Evolutionary conservation across 2,888 invertebrate genomes (phyloP).

Genomic region (Eulithis testata): DNA sequence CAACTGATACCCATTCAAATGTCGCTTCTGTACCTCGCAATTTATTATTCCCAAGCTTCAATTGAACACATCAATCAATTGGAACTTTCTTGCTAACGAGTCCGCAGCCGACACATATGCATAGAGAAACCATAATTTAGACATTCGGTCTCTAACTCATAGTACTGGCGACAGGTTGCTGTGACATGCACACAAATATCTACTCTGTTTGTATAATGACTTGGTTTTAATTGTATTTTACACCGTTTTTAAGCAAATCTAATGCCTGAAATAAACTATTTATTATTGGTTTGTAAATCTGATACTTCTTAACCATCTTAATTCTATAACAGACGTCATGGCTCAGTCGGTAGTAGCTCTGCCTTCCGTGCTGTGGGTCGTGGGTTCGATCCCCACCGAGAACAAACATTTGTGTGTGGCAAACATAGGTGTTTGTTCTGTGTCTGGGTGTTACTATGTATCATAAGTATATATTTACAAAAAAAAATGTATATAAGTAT

Average conservation of each 20-base stretch:
- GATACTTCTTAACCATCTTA: no score
- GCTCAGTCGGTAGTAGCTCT: no score
- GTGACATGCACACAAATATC: slow-evolving; percentile 69
- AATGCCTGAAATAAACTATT: no score
- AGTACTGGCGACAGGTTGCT: slow-evolving; percentile 66
- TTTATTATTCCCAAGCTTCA: slow-evolving; percentile 33
- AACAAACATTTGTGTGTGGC: no score
- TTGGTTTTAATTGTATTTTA: slow-evolving; percentile 18
- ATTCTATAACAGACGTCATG: no score
- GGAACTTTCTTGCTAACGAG: slow-evolving; percentile 64
- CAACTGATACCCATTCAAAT: slow-evolving; percentile 26
- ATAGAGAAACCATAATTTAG: slow-evolving; percentile 78
- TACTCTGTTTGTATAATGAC: slow-evolving; percentile 45
- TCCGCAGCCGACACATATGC: slow-evolving; percentile 71
- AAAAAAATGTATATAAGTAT: no score
- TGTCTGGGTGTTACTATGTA: no score
- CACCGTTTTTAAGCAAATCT: background rate
- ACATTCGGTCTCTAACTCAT: slow-evolving; percentile 73
- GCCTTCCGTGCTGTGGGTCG: no score
- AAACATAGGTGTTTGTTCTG: no score
- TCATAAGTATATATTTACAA: no score
- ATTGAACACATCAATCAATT: slow-evolving; percentile 59
- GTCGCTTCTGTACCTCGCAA: slow-evolving; percentile 33
- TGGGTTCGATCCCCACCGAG: no score
- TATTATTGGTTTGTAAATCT: no score